Conservation (phyloP, 2,888 invertebrate species). For the Ashinkailepas kermadecensis region DNA sequence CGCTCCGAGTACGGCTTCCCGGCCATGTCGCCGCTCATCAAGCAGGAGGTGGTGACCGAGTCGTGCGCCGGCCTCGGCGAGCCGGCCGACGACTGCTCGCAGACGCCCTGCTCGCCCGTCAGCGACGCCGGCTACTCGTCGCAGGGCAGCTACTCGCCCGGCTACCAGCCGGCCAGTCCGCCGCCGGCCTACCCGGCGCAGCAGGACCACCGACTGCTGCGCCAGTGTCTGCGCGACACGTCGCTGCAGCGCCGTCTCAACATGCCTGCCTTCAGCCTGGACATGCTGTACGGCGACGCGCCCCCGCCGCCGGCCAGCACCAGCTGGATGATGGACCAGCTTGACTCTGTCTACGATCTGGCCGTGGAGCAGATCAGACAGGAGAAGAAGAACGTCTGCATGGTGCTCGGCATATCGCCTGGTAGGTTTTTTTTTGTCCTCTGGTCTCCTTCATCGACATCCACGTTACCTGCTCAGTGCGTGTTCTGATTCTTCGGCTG, state of each 20-base stretch:
- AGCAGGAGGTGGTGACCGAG: conserved; percentile 47
- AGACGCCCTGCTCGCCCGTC: conserved; percentile 23
- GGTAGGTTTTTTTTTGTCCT: conserved; percentile 50
- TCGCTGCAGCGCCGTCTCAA: conserved; percentile 77
- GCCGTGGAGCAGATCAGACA: conserved; percentile 79
- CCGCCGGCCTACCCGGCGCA: conserved; percentile 14
- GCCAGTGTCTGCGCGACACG: conserved; percentile 71
- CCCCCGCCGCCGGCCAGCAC: conserved; percentile 51
- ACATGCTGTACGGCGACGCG: conserved; percentile 23
- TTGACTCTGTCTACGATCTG: conserved; percentile 49
- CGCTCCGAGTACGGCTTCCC: conserved; percentile 29
- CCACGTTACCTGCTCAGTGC: too few species aligned
- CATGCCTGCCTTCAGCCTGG: conserved; percentile 64
- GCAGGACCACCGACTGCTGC: conserved; percentile 54
- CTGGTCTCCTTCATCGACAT: too few species aligned
- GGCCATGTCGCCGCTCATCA: conserved; percentile 43
- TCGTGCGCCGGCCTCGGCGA: neutral
- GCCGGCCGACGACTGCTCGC: neutral
- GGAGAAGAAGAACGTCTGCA: conserved; percentile 77
- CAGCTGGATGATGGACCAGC: conserved; percentile 32
- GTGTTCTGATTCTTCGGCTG: too few species aligned
- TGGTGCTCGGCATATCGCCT: conserved; percentile 75
- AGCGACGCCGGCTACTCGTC: conserved; percentile 26
- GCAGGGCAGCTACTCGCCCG: conserved; percentile 16
- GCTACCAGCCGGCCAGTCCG: conserved; percentile 2